Percentiles rank a stretch among this genome's conserved stretches.
phyloP scores from a whole-genome alignment of 2,888 invertebrate species.

The Drosophila affinis region DNA sequence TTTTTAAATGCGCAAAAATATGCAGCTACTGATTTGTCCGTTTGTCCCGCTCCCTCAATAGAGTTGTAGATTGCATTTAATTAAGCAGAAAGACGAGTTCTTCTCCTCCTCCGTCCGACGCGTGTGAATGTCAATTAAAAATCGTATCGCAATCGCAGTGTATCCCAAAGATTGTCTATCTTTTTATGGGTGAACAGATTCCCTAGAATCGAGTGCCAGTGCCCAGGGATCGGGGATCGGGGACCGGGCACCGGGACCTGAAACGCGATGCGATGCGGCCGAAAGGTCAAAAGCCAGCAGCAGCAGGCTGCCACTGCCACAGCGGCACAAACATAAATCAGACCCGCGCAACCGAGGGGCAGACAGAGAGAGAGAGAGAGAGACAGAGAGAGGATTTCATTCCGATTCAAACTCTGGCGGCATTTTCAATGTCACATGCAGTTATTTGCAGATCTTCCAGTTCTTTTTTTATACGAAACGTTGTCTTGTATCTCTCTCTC shows the following conservation, averaged over 20 bases:
- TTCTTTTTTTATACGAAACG: conserved; percentile 1
- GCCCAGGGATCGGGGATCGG: no score
- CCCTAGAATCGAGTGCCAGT: conserved; percentile 22
- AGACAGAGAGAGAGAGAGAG: neutral
- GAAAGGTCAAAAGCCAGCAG: conserved; percentile 57
- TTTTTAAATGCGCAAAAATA: conserved; percentile 78
- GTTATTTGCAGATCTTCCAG: conserved; percentile 21
- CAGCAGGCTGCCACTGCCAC: conserved; percentile 7
- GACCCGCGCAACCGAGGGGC: neutral
- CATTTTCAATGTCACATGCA: conserved; percentile 40
- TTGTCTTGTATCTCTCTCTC: neutral
- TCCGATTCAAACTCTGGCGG: neutral
- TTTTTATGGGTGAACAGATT: conserved; percentile 42
- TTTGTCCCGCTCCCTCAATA: conserved; percentile 39
- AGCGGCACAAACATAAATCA: conserved; percentile 25
- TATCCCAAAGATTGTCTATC: conserved; percentile 57
- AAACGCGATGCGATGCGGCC: conserved; percentile 39
- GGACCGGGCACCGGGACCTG: neutral
- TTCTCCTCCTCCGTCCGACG: neutral
- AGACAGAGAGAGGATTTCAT: neutral
- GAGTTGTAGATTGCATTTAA: conserved; percentile 75
- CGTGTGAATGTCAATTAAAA: conserved; percentile 43
- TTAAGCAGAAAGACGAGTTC: conserved; percentile 44
- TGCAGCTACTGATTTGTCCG: conserved; percentile 65
- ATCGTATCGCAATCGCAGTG: conserved; percentile 30